Evolutionary conservation across 2,888 invertebrate genomes (phyloP), one percentile per base, ranked within the genome.

Genomic region (Aricia artaxerxes): DNA sequence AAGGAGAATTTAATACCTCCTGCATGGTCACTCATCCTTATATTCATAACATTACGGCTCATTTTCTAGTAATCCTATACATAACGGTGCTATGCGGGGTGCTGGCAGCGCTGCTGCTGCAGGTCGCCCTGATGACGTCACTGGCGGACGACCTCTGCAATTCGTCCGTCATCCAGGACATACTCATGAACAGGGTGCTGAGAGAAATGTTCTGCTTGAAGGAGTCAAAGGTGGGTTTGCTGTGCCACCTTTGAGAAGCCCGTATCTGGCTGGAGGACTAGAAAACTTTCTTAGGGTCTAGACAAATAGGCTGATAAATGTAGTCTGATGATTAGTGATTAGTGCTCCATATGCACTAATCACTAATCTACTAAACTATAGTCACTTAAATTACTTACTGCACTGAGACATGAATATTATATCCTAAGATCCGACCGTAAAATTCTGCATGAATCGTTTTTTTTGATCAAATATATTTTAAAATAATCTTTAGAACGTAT

Each of bases 41-140:
- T n/a, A 24, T 2, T 7, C 4, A 11, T 64, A 64, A 1, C 4
- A 64, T 9, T 24, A 24, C 9, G 61, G 44, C 4, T 24, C 49
- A 2, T 44, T 2, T 64, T 80, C 82, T 87, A 94, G 94, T 94
- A 84, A 82, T 91, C 1, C 85, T 94, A 0, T 94, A 94, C 84
- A 86, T 83, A 4, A 86, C 88, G 0, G 89, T 92, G 0, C 82
- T 94, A 38, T 84, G 82, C 2, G 90, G 90, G 0, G 86, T 91
- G 0, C 80, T 93, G 0, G 6, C 90, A 13, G 91, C 92, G 5
- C 82, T 94, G 35, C 9, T 92, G 0, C 79, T 90, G 1, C 90
- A 94, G 79, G 88, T 90, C 0, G 38, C 87, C 1, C 82, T 94
- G 80, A 90, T 91, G 87, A 87, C 89, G 2, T 80, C 85, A 9